phyloP scores from a whole-genome alignment of 2,797 vertebrate genomes.

The Acrocephalus scirpaceus region DNA sequence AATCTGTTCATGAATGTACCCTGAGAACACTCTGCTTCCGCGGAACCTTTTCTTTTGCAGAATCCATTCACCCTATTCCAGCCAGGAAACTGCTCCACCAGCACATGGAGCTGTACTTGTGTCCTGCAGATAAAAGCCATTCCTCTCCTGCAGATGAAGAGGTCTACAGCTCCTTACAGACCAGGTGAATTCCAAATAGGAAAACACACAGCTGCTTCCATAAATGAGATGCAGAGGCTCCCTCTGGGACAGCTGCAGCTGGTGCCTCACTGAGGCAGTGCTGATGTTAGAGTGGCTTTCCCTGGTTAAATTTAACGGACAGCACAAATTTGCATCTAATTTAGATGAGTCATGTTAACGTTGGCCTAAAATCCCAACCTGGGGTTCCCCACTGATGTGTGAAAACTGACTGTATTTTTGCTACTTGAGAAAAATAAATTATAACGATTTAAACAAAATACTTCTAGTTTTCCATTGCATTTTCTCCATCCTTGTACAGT shows the following conservation, averaged over 20 bases:
- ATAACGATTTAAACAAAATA: neutral
- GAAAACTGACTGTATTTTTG: conserved; percentile 11
- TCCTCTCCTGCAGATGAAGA: neutral
- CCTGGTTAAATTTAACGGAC: neutral
- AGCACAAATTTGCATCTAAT: neutral
- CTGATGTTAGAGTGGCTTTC: neutral
- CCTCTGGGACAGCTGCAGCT: neutral
- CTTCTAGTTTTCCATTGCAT: neutral
- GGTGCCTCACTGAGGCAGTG: neutral
- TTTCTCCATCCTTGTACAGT: neutral
- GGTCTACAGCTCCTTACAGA: neutral
- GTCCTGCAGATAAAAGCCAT: neutral
- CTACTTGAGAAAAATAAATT: conserved; percentile 29
- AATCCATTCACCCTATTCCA: neutral
- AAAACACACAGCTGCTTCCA: neutral
- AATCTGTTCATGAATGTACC: neutral
- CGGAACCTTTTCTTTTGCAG: neutral
- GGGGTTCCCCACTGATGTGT: neutral
- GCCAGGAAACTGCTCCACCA: neutral
- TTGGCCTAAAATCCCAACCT: neutral
- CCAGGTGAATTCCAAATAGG: neutral
- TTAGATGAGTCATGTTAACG: neutral
- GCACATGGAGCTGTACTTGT: neutral
- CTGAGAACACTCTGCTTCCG: neutral
- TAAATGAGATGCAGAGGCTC: neutral